Evolutionary conservation across 92 coral and sea anemone species (phyloP).

Genomic region (Bergia sp.): DNA sequence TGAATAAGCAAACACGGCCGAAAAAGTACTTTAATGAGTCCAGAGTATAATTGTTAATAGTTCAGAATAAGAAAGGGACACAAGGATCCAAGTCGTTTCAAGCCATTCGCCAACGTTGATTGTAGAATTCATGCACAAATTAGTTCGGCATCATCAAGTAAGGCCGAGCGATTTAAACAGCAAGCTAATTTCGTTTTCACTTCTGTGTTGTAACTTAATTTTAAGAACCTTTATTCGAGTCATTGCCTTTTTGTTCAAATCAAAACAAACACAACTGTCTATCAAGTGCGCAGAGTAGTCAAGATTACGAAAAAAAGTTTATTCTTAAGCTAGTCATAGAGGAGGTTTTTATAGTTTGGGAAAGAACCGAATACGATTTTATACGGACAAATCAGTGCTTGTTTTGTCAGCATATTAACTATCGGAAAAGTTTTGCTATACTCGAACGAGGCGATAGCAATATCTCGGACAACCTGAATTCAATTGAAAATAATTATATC

Average conservation of each 20-base stretch:
- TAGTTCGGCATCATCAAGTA: background rate
- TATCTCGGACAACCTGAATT: background rate
- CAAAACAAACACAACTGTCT: background rate
- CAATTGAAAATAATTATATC: background rate
- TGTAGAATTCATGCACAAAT: background rate
- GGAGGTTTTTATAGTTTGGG: background rate
- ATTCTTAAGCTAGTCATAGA: background rate
- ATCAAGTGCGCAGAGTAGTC: background rate
- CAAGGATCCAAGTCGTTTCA: background rate
- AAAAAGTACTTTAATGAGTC: background rate
- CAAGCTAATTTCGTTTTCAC: background rate
- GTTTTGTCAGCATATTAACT: background rate
- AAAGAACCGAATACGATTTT: too few species aligned
- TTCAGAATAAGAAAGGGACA: constrained; percentile 9
- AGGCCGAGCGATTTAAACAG: background rate
- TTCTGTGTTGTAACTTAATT: background rate
- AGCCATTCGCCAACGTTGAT: background rate
- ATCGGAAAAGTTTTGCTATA: background rate
- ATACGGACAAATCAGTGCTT: background rate
- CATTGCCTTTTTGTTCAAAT: constrained; percentile 15
- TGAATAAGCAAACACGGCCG: background rate
- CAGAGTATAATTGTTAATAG: constrained; percentile 22
- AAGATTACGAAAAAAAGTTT: background rate
- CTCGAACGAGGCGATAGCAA: background rate
- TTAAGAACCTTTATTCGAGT: background rate